Evolutionary conservation across 2,797 vertebrate genomes (phyloP), one percentile per base, ranked within the genome.

Genomic region (Chrysocyon brachyurus): DNA sequence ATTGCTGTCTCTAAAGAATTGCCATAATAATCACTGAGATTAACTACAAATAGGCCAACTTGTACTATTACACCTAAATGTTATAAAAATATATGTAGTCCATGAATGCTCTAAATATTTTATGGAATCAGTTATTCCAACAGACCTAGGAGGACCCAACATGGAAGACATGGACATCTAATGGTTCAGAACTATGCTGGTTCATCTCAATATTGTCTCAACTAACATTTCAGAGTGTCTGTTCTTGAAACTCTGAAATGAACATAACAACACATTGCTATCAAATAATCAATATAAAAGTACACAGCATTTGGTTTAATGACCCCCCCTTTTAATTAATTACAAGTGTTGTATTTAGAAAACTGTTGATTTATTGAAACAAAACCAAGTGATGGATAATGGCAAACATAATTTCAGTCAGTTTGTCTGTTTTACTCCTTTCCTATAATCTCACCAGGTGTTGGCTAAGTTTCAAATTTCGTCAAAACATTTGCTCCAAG

Each of bases 401-500:
- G 91, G 52, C 36, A 92, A 22, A 96, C 1, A 75, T 21, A 97
- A 94, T 94, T 98, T 93, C 46, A 96, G 79, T 73, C 77, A 92
- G 89, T 66, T 33, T 59, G 83, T 92, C 91, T 61, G 17, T 92
- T 77, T 97, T 97, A 83, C 7, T 57, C 97, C 22, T 91, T 95
- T 97, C 49, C 86, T 96, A 0, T 90, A 97, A 98, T 95, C 64
- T 98, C 91, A 97, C 77, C 96, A 97, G 93, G 84, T 97, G 31
- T 68, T 97, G 94, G 49, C 70, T 98, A 17, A 64, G 24, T 96
- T 98, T 98, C 96, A 98, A 93, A 98, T 92, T 40, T 87, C 97
- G 96, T 97, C 91, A 97, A 98, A 98, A 98, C 91, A 96, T 95
- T 98, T 98, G 4, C 4, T 98, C 17, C 92, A 97, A 98, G 89